These are phyloP conservation scores for Bombylius discolor DNA, from an alignment of 2,888 invertebrate species.

Conservation along the genomic window DNA sequence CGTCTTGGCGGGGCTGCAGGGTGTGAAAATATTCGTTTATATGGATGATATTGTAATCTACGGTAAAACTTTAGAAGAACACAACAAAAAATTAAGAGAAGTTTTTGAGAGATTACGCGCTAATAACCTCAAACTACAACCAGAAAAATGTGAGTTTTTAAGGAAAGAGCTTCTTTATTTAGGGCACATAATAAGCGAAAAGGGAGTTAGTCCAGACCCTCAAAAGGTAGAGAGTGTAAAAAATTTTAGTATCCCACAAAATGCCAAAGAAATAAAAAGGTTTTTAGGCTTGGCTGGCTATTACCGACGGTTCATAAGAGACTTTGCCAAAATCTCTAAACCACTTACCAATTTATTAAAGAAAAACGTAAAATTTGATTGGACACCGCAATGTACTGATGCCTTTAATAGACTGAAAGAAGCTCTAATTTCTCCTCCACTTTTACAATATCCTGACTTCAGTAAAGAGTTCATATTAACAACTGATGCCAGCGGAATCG, in stretches of 20 bases:
- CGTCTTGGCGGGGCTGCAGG: background rate
- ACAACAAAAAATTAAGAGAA: background rate
- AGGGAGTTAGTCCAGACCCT: conserved; percentile 14
- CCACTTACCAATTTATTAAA: conserved; percentile 2
- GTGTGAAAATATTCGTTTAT: background rate
- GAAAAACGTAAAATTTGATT: conserved; percentile 1
- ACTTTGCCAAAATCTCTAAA: conserved; percentile 7
- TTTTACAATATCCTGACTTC: conserved; percentile 27
- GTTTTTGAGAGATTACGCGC: background rate
- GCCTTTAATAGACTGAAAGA: conserved; percentile 3
- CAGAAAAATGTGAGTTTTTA: conserved; percentile 18
- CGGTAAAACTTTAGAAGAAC: background rate
- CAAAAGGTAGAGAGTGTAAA: conserved; percentile 1
- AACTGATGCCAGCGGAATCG: conserved; percentile 19
- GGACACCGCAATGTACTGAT: background rate
- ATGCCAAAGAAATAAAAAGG: conserved; percentile 15
- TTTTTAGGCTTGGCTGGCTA: conserved; percentile 17
- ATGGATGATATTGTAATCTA: background rate
- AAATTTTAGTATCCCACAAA: conserved; percentile 11
- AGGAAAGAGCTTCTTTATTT: conserved; percentile 10
- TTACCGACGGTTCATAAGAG: conserved; percentile 9
- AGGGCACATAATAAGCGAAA: conserved; percentile 21
- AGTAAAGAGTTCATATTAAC: conserved; percentile 18
- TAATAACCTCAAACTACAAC: conserved; percentile 17
- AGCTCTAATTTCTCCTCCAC: conserved; percentile 15